Percentiles rank a stretch among this genome's conserved stretches.
These are phyloP conservation scores for Sebastes oblongus DNA, from an alignment of 2,797 vertebrate species.

Conservation along the genomic window DNA sequence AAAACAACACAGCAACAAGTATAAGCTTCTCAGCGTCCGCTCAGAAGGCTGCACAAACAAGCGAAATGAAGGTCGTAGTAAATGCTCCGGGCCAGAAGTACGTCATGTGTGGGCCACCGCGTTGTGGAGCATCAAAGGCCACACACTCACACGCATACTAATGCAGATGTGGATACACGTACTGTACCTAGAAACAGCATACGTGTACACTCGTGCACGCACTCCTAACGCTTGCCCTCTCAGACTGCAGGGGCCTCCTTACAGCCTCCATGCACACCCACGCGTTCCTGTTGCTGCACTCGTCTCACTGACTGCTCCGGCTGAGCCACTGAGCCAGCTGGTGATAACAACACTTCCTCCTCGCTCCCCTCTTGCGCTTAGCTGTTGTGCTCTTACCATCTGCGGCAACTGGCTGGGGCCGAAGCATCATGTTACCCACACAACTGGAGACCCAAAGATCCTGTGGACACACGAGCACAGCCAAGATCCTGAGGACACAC, in stretches of 20 bases:
- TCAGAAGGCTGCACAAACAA: constrained; percentile 65
- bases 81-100: constrained; percentile 50
- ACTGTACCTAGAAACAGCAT: constrained; percentile 22
- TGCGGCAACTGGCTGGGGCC: constrained; percentile 66
- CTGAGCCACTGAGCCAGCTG: constrained; percentile 73
- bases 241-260: constrained; percentile 51
- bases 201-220: background rate
- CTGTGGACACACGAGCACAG: constrained; percentile 44
- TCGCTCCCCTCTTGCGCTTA: constrained; percentile 54
- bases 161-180: constrained; percentile 26
- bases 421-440: constrained; percentile 68
- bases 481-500: constrained; percentile 6
- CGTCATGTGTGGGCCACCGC: constrained; percentile 54
- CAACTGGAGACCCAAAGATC: constrained; percentile 63
- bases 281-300: constrained; percentile 71
- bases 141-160: constrained; percentile 20
- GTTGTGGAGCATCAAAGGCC: constrained; percentile 42
- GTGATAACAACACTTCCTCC: constrained; percentile 78
- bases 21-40: constrained; percentile 26
- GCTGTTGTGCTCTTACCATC: constrained; percentile 70
- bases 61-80: constrained; percentile 60
- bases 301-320: constrained; percentile 52
- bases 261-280: constrained; percentile 62
- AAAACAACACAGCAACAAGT: constrained; percentile 57
- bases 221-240: constrained; percentile 47